A percentile compares a stretch with the other conserved stretches of the same genome.
Evolutionary conservation across 2,888 invertebrate species (phyloP).

Genomic region (Cosmia pyralina): DNA sequence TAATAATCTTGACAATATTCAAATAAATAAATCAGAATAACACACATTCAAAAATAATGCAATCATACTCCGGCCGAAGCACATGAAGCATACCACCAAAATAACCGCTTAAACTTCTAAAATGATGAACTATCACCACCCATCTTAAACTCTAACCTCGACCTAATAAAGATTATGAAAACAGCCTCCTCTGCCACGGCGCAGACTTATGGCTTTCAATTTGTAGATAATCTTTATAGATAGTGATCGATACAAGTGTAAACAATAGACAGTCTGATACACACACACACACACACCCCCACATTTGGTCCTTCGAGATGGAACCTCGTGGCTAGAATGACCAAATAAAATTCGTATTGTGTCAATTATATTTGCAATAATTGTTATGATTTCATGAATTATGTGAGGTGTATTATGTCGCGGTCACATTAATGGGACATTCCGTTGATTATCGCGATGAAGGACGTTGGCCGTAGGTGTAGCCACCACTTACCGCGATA

Average conservation of each 20-base stretch:
- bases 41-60: neutral
- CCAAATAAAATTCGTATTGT: constrained; percentile 23
- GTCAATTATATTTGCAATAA: neutral
- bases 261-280: constrained; percentile 60
- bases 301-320: constrained; percentile 27
- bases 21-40: neutral
- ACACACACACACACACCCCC: constrained; percentile 3
- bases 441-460: no score
- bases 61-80: neutral
- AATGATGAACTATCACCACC: constrained; percentile 56
- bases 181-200: constrained; percentile 49
- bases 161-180: constrained; percentile 62
- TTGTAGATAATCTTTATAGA: constrained; percentile 63
- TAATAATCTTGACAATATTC: neutral
- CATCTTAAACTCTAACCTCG: constrained; percentile 59
- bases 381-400: neutral
- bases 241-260: constrained; percentile 64
- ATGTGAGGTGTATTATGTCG: no score
- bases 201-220: constrained; percentile 65
- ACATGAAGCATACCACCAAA: constrained; percentile 10
- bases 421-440: no score
- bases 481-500: no score
- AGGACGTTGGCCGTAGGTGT: no score
- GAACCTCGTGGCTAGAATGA: constrained; percentile 30
- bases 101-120: constrained; percentile 13